Base-by-base conservation (phyloP, 2,888 invertebrate species). In the Dynastes tityus region DNA sequence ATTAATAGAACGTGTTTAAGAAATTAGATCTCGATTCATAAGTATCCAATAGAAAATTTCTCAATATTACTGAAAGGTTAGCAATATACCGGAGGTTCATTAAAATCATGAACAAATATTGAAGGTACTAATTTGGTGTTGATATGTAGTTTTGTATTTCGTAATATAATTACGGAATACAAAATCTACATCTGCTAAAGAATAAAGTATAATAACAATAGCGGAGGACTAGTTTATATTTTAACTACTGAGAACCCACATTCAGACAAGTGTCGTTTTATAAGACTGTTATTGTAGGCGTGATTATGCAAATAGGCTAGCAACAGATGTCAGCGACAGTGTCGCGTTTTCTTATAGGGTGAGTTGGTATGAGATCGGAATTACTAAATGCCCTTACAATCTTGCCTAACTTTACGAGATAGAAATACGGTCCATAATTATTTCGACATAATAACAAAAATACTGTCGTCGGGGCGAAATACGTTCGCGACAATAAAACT, bases 231-330 rank as follows among this genome's bases (percentile, higher is more conserved):
- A 32, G 11, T 51, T 51, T 51, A 27, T 49, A 51, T 49, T 68
- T 37, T 51, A 51, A 27, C 40, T 45, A 58, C 58, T 58, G 53
- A 76, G 67, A 49, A 67, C 68, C 29, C 79, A 58, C 53, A 73
- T 27, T 71, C 74, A 77, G 79, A 73, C 77, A 74, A 77, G 79
- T 79, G 77, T 77, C 78, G 78, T 80, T 78, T 58, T 71, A 77
- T 78, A 80, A 78, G 79, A 76, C 75, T 75, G 78, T 73, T 75
- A 76, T 65, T 77, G 81, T 80, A 78, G 81, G 79, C 79, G 81
- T 79, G 78, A 80, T 81, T 81, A 81, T 81, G 80, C 81, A 81
- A 81, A 81, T 81, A 79, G 76, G 77, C 75, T 68, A 80, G 81
- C 81, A 81, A 81, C 81, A 81, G 81, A 81, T 81, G 81, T 78